phyloP scores from a whole-genome alignment of 2,888 invertebrate species.

The Andrena praecox region DNA sequence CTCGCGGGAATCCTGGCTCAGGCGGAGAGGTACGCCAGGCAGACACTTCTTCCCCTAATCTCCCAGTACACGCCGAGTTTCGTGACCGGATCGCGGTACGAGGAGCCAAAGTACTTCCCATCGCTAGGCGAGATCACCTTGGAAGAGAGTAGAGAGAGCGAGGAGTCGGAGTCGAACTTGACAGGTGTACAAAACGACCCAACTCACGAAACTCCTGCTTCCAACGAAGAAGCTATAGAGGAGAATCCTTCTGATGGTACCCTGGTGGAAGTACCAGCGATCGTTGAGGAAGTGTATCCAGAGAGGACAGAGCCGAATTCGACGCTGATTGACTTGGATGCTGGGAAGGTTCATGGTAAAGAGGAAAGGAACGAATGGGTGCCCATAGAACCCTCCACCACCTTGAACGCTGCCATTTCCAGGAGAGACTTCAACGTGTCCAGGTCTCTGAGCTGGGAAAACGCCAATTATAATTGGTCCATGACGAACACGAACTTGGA shows the following conservation, averaged over 20 bases:
- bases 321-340: background rate
- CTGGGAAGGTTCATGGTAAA: background rate
- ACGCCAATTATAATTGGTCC: constrained; percentile 71
- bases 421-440: constrained; percentile 53
- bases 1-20: constrained; percentile 92
- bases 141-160: constrained; percentile 1
- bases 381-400: constrained; percentile 58
- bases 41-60: constrained; percentile 91
- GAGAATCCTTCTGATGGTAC: background rate
- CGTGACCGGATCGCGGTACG: constrained; percentile 82
- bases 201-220: background rate
- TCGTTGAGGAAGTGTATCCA: constrained; percentile 47
- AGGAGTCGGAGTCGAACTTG: background rate
- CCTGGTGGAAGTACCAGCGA: constrained; percentile 9
- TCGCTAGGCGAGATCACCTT: constrained; percentile 83
- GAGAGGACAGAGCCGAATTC: background rate
- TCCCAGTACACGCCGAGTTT: constrained; percentile 92
- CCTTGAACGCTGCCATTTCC: background rate
- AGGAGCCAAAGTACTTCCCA: constrained; percentile 88
- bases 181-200: background rate
- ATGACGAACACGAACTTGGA: constrained; percentile 58
- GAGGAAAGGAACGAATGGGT: constrained; percentile 69
- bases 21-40: constrained; percentile 92
- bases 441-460: constrained; percentile 70
- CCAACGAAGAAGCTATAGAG: background rate